A percentile compares a stretch with the other conserved stretches of the same genome.
Conservation (phyloP, 2,797 vertebrate genomes). For the Nasua narica region DNA sequence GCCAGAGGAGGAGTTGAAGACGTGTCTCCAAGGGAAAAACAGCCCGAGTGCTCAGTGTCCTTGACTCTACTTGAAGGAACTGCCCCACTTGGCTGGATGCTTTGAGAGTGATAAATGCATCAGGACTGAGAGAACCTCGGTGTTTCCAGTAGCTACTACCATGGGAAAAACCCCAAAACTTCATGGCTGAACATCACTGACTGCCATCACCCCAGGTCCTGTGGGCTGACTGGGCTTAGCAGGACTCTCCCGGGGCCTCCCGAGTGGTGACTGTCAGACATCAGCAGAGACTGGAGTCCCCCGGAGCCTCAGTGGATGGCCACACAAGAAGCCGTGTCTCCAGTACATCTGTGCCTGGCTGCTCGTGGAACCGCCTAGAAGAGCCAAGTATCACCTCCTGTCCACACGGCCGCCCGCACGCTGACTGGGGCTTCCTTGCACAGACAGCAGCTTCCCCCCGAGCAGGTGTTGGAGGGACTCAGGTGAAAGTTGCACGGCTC, state of each 20-base stretch:
- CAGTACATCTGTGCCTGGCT: too few species aligned
- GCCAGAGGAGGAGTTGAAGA: background rate
- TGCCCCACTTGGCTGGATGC: background rate
- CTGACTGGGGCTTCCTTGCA: background rate
- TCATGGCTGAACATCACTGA: background rate
- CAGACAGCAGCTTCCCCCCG: background rate
- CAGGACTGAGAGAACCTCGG: background rate
- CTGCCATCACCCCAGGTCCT: background rate
- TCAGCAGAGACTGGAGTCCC: background rate
- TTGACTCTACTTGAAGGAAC: background rate
- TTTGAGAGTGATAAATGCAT: background rate
- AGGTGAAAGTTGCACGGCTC: background rate
- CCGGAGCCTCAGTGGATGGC: too few species aligned
- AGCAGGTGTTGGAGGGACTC: background rate
- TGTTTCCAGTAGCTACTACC: background rate
- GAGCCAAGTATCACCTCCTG: accelerated
- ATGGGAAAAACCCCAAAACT: background rate
- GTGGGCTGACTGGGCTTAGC: background rate
- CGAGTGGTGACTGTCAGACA: background rate
- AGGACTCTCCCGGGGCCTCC: background rate
- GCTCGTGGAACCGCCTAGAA: too few species aligned
- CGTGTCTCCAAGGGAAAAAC: background rate
- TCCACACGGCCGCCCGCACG: background rate
- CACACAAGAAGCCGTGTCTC: background rate
- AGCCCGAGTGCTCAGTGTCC: background rate